These are phyloP conservation scores for Strigamia transsilvanica DNA, from an alignment of 2,888 invertebrate genomes.

Conservation along the genomic window DNA sequence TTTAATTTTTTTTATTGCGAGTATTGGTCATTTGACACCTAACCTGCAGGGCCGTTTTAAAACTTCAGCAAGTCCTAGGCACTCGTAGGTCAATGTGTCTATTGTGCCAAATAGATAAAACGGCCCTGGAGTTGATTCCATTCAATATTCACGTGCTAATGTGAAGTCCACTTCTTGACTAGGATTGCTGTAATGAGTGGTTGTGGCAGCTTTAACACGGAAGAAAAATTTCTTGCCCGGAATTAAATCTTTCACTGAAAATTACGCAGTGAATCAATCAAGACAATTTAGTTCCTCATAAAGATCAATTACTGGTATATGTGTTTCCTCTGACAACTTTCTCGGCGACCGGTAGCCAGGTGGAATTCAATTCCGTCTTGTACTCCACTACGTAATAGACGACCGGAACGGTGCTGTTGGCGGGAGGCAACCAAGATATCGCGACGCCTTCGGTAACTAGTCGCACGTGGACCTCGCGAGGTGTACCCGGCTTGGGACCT, in stretches of 20 bases:
- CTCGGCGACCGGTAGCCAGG: constrained; percentile 44
- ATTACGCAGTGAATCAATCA: constrained; percentile 53
- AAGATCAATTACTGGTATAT: constrained; percentile 27
- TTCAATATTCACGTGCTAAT: constrained; percentile 70
- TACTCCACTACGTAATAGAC: constrained; percentile 92
- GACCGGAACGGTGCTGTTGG: constrained; percentile 72
- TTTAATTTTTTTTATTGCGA: background rate
- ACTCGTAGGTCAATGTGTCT: too few relatives aligned
- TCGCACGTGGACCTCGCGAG: constrained; percentile 87
- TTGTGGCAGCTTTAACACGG: constrained; percentile 86
- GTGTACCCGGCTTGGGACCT: constrained; percentile 88
- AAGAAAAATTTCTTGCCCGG: constrained; percentile 92
- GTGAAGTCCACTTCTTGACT: constrained; percentile 89
- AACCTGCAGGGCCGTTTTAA: too few relatives aligned
- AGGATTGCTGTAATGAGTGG: constrained; percentile 79
- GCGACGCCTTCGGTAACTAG: constrained; percentile 89
- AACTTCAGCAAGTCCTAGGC: too few relatives aligned
- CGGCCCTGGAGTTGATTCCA: too few relatives aligned
- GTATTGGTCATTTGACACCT: too few relatives aligned
- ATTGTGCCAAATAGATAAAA: too few relatives aligned
- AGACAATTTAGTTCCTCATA: too few relatives aligned
- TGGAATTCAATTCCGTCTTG: constrained; percentile 72
- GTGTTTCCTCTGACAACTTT: constrained; percentile 43
- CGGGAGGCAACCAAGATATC: constrained; percentile 85
- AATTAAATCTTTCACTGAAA: constrained; percentile 85